Base-by-base conservation (phyloP, 1,140 invertebrate species). In the Heliconius hermathena region DNA sequence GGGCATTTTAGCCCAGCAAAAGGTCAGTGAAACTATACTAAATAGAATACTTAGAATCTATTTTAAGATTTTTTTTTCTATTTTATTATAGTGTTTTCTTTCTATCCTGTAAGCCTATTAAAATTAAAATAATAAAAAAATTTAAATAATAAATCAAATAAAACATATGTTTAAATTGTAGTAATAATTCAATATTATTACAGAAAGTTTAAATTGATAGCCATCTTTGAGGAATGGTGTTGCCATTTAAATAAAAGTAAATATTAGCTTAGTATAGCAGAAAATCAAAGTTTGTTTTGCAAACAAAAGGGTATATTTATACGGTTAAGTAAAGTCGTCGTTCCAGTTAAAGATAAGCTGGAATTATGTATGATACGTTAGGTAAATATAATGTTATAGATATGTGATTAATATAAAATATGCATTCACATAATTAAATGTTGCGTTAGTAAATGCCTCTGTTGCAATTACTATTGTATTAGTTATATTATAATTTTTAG, bases 271-370 rank as follows among this genome's bases (percentile, higher is more conserved):
- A 72, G 70, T 76, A 80, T 80, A 71, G 60, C 74, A 80, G 74
- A 74, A 80, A 76, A 76, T 80, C 73, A 60, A 66, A 72, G 78
- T 80, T 75, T 80, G 78, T 71, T 72, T 76, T 38, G 70, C 74
- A 76, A 80, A 80, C 78, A 80, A 80, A 71, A 76, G 70, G 66
- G 49, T 76, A 46, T 46, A 77, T 81, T 76, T 60, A 74, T 74
- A 54, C 54, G 74, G 41, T 71, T 71, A 41, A 18, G 49, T 20
- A 18, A 70, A 52, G 74, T 77, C 46, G 49, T 75, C 46, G 71
- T 66, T 38, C n/a, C 41, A 22, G 57, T 70, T 72, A 77, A 46
- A 77, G 49, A 78, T 73, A 78, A 73, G 49, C 54, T 18, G 66
- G 52, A 46, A 38, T 76, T 70, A 66, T 70, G 36, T 71, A 71